Conservation (phyloP, 2,888 invertebrate genomes). For the Dynastes maya region DNA sequence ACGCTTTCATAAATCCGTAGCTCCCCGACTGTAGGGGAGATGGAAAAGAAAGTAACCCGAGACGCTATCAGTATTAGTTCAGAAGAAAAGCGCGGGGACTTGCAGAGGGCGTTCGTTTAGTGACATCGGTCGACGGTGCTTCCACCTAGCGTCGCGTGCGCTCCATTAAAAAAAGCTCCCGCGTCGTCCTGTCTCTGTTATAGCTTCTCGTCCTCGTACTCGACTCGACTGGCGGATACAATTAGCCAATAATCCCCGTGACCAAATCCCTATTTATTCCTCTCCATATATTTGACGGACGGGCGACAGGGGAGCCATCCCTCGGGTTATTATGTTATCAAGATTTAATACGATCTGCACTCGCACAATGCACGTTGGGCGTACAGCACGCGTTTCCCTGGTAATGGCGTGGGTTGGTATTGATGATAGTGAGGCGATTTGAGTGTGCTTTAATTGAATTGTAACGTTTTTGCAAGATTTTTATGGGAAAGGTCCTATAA, state of each 20-base stretch:
- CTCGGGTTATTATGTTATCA: conserved; percentile 65
- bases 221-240: conserved; percentile 59
- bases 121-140: conserved; percentile 1
- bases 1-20: conserved; percentile 54
- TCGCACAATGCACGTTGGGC: neutral
- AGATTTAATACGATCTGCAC: conserved; percentile 62
- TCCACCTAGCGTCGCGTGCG: conserved; percentile 42
- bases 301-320: conserved; percentile 66
- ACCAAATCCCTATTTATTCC: conserved; percentile 66
- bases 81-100: no score
- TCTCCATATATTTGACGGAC: conserved; percentile 66
- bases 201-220: conserved; percentile 33
- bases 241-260: conserved; percentile 67
- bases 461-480: neutral
- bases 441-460: neutral
- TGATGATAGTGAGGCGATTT: no score
- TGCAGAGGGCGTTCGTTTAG: conserved; percentile 1
- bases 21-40: conserved; percentile 4
- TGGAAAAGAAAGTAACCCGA: conserved; percentile 30
- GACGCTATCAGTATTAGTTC: conserved; percentile 9
- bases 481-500: no score
- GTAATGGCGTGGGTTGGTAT: neutral
- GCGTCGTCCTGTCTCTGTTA: conserved; percentile 18
- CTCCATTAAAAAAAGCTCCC: conserved; percentile 63
- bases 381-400: neutral